Base-by-base conservation (phyloP, 1,140 invertebrate species). In the Cecropterus lyciades region DNA sequence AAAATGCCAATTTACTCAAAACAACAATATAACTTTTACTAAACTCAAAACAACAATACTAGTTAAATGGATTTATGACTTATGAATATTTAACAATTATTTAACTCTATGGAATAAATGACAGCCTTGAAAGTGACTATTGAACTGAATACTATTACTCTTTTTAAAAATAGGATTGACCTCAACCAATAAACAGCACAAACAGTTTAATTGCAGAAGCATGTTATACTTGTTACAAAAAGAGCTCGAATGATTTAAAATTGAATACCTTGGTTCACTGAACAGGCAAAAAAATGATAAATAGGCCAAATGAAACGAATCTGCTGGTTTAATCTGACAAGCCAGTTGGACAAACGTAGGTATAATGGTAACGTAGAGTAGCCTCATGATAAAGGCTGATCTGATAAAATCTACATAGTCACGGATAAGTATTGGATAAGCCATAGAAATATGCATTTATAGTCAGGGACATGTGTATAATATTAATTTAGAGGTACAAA, bases 381-480 rank as follows among this genome's bases (percentile, higher is more conserved):
- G 65, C 59, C 70, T 53, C 46, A 60, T 68, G 73, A 76, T 73
- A 75, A 76, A 46, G 24, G 24, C 43, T 30, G 60, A 72, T 76
- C 71, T 33, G 67, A 62, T 64, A 69, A 65, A 76, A 65, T 68
- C 45, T 64, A 72, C 73, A 55, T 43, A 55, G 73, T 75, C 75
- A 78, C 65, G 55, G 56, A 16, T 33, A 46, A 13, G 40, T 43
- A 13, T 20, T 45, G 37, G 17, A 24, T 16, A 27, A 20, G 3
- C 53, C 40, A 53, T 53, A 53, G 51, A 53, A 16, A 0, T 37
- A 37, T 37, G 8, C 13, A 53, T 53, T 6, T 0, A 46, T 16
- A 17, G 16, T 14, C 42, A 45, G 4, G 13, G 6, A 15, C 15
- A 45, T 15, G n/a, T n/a, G n/a, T n/a, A n/a, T n/a, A n/a, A n/a